These are phyloP conservation scores for Hippasteria phrygiana DNA, from an alignment of 53 echinoderm and acorn worm genomes.

Conservation along the genomic window DNA sequence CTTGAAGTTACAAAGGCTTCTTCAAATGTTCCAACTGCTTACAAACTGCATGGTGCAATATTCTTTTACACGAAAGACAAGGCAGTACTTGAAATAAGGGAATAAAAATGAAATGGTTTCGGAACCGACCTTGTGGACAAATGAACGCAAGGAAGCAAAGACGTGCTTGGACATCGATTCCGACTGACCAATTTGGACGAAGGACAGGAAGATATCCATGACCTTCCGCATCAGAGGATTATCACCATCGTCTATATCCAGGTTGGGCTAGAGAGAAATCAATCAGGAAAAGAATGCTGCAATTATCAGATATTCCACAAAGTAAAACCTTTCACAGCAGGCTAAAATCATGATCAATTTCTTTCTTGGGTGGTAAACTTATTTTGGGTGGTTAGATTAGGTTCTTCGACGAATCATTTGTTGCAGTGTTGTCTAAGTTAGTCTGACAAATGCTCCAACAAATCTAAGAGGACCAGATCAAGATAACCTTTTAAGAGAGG, in stretches of 20 bases:
- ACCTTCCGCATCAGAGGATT: slow-evolving; percentile 96
- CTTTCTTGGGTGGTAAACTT: too few relatives aligned
- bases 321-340: background rate
- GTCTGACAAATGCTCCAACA: too few relatives aligned
- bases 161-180: slow-evolving; percentile 83
- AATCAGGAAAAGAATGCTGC: background rate
- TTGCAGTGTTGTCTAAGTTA: too few relatives aligned
- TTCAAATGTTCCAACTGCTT: background rate
- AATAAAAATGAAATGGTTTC: background rate
- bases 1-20: background rate
- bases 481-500: too few relatives aligned
- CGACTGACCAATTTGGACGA: slow-evolving; percentile 89
- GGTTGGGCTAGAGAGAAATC: slow-evolving; percentile 66
- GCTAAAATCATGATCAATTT: background rate
- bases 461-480: too few relatives aligned
- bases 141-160: slow-evolving; percentile 92
- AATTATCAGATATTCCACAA: too few relatives aligned
- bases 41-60: too few relatives aligned
- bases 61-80: too few relatives aligned
- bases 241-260: slow-evolving; percentile 92
- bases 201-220: slow-evolving; percentile 89
- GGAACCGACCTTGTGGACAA: slow-evolving; percentile 82
- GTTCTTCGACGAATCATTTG: too few relatives aligned
- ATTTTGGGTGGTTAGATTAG: too few relatives aligned
- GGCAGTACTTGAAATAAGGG: background rate